Conservation (phyloP, 30 jellyfish, hydroid and myxozoan species). For the Aurelia aurita region DNA sequence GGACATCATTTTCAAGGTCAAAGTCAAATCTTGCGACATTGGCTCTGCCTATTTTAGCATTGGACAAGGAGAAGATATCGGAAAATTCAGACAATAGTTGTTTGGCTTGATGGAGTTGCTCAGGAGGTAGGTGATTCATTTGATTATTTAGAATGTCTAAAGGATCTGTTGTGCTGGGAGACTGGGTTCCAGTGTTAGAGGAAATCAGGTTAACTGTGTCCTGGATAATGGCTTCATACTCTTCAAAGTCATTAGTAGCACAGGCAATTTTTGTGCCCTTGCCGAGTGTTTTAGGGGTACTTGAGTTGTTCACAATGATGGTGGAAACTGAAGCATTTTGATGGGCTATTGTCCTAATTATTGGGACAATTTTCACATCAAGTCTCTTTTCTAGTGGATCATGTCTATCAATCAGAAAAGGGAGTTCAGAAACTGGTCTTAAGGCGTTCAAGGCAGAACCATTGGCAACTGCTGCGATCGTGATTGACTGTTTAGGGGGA, state of each 20-base stretch:
- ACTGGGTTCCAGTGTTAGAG: background rate
- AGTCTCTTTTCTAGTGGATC: conserved; percentile 35
- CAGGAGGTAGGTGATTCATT: conserved; percentile 40
- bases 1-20: too few relatives aligned
- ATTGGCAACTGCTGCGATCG: conserved; percentile 10
- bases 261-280: background rate
- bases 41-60: too few relatives aligned
- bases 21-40: too few relatives aligned
- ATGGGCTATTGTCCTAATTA: conserved; percentile 7
- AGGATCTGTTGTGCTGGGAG: conserved; percentile 12
- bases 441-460: conserved; percentile 21
- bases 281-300: conserved; percentile 11
- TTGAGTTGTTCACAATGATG: conserved; percentile 20
- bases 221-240: background rate
- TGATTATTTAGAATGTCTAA: conserved; percentile 1
- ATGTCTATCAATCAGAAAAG: conserved; percentile 43
- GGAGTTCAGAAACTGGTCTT: conserved; percentile 37
- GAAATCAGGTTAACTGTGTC: conserved; percentile 37
- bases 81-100: conserved; percentile 25
- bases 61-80: too few relatives aligned
- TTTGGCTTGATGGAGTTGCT: conserved; percentile 48
- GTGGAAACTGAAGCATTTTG: conserved; percentile 34
- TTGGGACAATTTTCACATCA: conserved; percentile 21
- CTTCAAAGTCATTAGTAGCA: conserved; percentile 32
- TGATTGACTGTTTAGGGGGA: conserved; percentile 16